Percentiles rank a stretch among this genome's conserved stretches.
These are phyloP conservation scores for Camponotus floridanus DNA, from an alignment of 1,140 invertebrate species.

Conservation along the genomic window DNA sequence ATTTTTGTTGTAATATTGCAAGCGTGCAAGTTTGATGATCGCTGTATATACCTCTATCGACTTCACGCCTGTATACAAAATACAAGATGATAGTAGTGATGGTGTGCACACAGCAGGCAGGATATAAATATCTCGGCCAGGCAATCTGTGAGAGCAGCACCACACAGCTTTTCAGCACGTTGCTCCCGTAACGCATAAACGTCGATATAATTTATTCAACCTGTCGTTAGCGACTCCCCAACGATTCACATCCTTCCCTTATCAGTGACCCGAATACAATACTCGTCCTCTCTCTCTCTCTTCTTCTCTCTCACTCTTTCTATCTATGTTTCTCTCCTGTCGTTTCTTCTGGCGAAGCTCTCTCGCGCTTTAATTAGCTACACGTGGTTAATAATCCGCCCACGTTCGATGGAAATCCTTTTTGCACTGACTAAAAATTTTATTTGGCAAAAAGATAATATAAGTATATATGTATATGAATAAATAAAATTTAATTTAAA, in stretches of 20 bases:
- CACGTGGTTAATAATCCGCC: not conserved
- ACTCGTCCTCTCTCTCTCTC: not conserved
- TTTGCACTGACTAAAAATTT: not conserved
- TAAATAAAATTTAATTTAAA: not conserved
- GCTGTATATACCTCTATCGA: not conserved
- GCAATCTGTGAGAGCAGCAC: constrained; percentile 42
- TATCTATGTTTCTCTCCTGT: not conserved
- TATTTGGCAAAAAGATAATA: not conserved
- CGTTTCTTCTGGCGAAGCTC: not conserved
- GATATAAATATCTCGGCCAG: constrained; percentile 55
- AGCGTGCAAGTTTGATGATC: not conserved
- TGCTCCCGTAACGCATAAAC: constrained; percentile 56
- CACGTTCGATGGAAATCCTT: constrained; percentile 10
- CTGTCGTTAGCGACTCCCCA: constrained; percentile 68
- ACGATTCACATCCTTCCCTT: constrained; percentile 74
- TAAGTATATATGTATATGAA: not conserved
- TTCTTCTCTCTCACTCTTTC: not conserved
- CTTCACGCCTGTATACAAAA: constrained; percentile 12
- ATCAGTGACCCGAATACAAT: constrained; percentile 69
- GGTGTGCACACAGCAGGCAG: not conserved
- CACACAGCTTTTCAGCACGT: constrained; percentile 50
- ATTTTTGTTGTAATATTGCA: constrained; percentile 15
- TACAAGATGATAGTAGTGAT: not conserved
- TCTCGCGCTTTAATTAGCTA: constrained; percentile 41
- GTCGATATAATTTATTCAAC: constrained; percentile 74